Base-by-base conservation (phyloP, 2,797 vertebrate genomes). In the Manis pentadactyla region DNA sequence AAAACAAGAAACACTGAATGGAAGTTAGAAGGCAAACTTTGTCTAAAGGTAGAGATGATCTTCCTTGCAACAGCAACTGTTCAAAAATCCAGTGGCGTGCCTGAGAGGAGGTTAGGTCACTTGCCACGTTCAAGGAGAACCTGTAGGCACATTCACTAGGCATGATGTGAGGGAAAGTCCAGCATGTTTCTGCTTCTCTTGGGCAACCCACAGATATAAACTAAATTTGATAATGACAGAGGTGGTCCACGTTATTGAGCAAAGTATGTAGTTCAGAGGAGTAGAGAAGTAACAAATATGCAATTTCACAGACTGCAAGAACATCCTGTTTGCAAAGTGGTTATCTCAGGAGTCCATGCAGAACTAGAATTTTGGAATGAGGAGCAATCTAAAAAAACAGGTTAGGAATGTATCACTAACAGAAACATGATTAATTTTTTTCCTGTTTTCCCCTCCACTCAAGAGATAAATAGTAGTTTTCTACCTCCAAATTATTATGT, bases 301-400 rank as follows among this genome's bases (percentile, higher is more conserved):
- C 18, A 75, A 37, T 78, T 94, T 77, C 87, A 77, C n/a, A 90
- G 14, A 55, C 37, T 29, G 1, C 2, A 84, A 21, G 55, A 79
- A 63, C 7, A 39, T 75, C 34, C 71, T 78, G 25, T 78, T 84
- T 66, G n/a, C 63, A 86, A 89, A 86, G 34, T 37, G 31, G 53
- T 29, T 59, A 39, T 57, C 37, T 93, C 8, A 77, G 69, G 27
- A 55, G 10, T 75, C 9, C 69, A 63, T 14, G 21, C 31, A 89
- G 74, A 91, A 86, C 31, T 19, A 14, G 6, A 94, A 74, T 39
- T 81, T 53, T 69, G 81, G 39, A 85, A 68, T 66, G 8, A 59
- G 91, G 88, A 90, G 8, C 17, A 92, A 66, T 88, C 66, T 90
- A 74, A 53, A 88, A 10, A 93, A 94, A 83, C n/a, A 81, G 14